These are phyloP conservation scores for Ennomos quercinarius DNA, from an alignment of 2,888 invertebrate species.

Conservation along the genomic window DNA sequence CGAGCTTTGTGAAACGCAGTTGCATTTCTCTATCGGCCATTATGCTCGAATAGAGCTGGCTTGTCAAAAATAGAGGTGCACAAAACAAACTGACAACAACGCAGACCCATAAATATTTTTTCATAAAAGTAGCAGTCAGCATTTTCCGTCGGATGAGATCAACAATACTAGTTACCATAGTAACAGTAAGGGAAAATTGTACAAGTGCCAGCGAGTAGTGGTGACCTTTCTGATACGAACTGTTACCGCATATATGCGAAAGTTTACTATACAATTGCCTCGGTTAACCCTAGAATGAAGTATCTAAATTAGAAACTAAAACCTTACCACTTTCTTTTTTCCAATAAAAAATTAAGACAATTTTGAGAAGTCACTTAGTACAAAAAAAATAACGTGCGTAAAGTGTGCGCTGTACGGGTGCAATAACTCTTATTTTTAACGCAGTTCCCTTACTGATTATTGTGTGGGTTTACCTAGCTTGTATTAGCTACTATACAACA, in stretches of 20 bases:
- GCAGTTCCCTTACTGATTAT: slow-evolving; percentile 17
- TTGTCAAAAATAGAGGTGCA: slow-evolving; percentile 40
- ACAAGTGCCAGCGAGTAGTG: too few relatives aligned
- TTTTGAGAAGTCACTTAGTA: too few relatives aligned
- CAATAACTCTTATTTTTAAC: too few relatives aligned
- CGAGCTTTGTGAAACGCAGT: slow-evolving; percentile 10
- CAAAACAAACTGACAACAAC: slow-evolving; percentile 42
- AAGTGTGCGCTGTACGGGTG: too few relatives aligned
- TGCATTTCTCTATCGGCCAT: slow-evolving; percentile 31
- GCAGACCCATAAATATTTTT: slow-evolving; percentile 45
- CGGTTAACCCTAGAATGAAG: too few relatives aligned
- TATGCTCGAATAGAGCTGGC: slow-evolving; percentile 33
- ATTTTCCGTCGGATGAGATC: slow-evolving; percentile 52
- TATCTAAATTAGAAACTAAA: not conserved
- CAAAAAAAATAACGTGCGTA: too few relatives aligned
- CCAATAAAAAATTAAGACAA: too few relatives aligned
- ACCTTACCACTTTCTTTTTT: not conserved
- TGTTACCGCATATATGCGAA: too few relatives aligned
- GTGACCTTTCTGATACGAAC: too few relatives aligned
- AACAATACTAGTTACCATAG: slow-evolving; percentile 36
- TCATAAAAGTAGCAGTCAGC: slow-evolving; percentile 52
- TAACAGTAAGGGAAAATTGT: slow-evolving; percentile 13
- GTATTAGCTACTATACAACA: slow-evolving; percentile 56
- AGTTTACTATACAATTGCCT: too few relatives aligned
- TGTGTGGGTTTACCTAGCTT: slow-evolving; percentile 37